Evolutionary conservation across 2,888 invertebrate species (phyloP).

Genomic region (Dugesia japonica): DNA sequence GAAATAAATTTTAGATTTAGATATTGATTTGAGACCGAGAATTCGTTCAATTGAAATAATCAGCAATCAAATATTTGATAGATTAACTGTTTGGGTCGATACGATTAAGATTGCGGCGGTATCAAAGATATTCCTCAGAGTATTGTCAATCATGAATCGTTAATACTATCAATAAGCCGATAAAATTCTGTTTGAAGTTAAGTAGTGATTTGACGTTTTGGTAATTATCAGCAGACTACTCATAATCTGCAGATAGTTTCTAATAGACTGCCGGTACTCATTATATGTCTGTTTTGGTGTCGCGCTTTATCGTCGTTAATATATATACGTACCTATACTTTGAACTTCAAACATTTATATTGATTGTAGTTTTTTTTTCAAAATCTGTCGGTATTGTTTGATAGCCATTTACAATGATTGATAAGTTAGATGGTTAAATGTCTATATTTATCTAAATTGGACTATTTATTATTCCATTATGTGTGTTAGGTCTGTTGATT

Average conservation of each 20-base stretch:
- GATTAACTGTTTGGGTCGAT: background rate
- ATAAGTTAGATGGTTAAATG: conserved; percentile 20
- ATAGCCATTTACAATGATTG: conserved; percentile 11
- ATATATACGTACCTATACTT: background rate
- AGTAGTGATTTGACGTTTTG: conserved; percentile 20
- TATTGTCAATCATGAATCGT: conserved; percentile 14
- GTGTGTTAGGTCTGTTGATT: background rate
- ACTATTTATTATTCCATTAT: background rate
- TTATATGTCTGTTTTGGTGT: conserved; percentile 20
- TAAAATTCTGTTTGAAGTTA: conserved; percentile 20
- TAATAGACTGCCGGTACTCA: background rate
- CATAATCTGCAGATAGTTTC: background rate
- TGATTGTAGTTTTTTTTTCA: background rate
- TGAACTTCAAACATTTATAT: background rate
- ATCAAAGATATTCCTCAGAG: conserved; percentile 16
- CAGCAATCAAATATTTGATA: conserved; percentile 8
- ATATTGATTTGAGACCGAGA: background rate
- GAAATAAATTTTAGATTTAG: background rate
- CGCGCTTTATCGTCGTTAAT: background rate
- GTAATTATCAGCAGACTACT: conserved; percentile 15
- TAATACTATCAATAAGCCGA: conserved; percentile 20
- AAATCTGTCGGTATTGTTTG: background rate
- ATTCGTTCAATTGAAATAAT: background rate
- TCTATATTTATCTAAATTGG: too few relatives aligned
- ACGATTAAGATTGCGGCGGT: conserved; percentile 16